Base-by-base conservation (phyloP, 2,113 vertebrate genomes). In the Eclectus roratus region DNA sequence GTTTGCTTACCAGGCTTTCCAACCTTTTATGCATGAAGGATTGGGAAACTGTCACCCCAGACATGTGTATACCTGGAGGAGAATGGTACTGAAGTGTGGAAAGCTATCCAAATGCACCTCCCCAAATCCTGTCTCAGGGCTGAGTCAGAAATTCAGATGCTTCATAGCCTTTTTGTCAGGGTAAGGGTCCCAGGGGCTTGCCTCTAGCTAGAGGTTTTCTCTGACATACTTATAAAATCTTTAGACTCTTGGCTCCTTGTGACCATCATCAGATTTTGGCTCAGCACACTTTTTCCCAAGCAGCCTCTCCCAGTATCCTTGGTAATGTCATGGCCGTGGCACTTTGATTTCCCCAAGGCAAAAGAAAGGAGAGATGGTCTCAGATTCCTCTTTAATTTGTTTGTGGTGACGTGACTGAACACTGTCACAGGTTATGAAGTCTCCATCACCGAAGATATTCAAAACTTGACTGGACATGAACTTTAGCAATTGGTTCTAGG, bases 401-500 rank as follows among this genome's bases (percentile, higher is more conserved):
- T 65, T 61, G 24, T 11, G 35, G 17, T 31, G n/a, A 68, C 14
- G 27, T 53, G 41, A 47, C 39, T 7, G 27, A 60, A 28, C 28
- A 55, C 41, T 33, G 31, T 33, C 41, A 72, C 4, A 39, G 7
- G 7, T 28, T 55, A 21, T 60, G 28, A 28, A 87, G 12, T 13
- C 4, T 81, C 28, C 28, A 25, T 17, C 13, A 18, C 14, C 73
- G 37, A 6, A 17, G 8, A 16, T 21, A n/a, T 12, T 44, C 8
- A 77, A 78, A 77, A 44, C 24, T 21, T 19, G 24, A 33, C 18
- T 63, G 49, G 18, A 31, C 14, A 8, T 11, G 5, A 12, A 21
- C n/a, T 27, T 73, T 28, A 16, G 8, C 25, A 81, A 56, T 1
- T 1, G 1, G 13, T 3, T 47, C 1, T 33, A 55, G 43, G 25